A percentile compares a stretch with the other conserved stretches of the same genome.
Conservation (phyloP, 2,797 vertebrate genomes). For the Pelochelys cantorii region DNA sequence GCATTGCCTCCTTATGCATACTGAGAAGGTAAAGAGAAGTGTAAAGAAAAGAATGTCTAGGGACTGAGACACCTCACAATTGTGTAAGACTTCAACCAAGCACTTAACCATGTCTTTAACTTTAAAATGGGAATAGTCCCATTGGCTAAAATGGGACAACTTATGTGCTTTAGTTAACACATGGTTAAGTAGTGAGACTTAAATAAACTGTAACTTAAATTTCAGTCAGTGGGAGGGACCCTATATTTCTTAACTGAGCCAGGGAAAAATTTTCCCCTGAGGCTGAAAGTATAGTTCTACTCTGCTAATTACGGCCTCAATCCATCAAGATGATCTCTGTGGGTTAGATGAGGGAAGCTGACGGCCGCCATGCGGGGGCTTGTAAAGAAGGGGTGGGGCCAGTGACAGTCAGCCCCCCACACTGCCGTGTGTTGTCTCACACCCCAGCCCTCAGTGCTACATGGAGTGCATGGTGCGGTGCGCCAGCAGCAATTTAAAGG, state of each 20-base stretch:
- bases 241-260: slow-evolving; percentile 15
- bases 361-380: too few species aligned
- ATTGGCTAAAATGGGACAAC: not conserved
- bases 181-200: slow-evolving; percentile 36
- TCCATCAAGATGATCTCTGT: slow-evolving; percentile 32
- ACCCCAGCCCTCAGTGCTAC: too few species aligned
- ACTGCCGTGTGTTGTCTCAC: too few species aligned
- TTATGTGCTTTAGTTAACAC: not conserved
- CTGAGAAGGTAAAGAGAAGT: not conserved
- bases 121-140: not conserved
- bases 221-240: not conserved
- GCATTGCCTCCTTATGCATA: not conserved
- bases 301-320: slow-evolving; percentile 46
- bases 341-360: not conserved
- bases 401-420: too few species aligned
- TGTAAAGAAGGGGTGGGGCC: too few species aligned
- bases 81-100: not conserved
- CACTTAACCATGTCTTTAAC: not conserved
- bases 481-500: too few species aligned
- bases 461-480: too few species aligned
- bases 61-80: not conserved
- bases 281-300: not conserved
- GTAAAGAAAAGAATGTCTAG: not conserved
- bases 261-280: slow-evolving; percentile 18
- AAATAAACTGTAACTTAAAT: not conserved